These are phyloP conservation scores for Zonotrichia leucophrys DNA, from an alignment of 2,113 vertebrate genomes.

Conservation along the genomic window DNA sequence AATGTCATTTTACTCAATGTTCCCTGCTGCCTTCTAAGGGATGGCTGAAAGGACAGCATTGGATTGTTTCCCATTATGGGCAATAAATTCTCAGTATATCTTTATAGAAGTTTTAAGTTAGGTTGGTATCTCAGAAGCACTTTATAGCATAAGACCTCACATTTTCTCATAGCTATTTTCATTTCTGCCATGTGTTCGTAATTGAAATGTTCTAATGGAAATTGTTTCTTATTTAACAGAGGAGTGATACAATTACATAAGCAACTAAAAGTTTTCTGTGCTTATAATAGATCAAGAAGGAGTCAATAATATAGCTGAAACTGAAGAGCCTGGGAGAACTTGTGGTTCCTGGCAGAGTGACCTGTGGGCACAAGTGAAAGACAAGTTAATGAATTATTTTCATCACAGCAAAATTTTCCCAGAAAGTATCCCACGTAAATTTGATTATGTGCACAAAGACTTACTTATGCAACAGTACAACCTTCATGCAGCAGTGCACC, in stretches of 20 bases:
- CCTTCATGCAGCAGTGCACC: slow-evolving; percentile 77
- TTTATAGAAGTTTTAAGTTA: neutral
- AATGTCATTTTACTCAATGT: neutral
- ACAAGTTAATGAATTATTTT: slow-evolving; percentile 74
- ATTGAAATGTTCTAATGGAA: neutral
- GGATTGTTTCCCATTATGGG: neutral
- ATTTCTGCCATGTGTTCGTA: neutral
- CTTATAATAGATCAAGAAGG: slow-evolving; percentile 20
- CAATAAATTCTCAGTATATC: neutral
- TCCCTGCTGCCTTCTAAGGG: neutral
- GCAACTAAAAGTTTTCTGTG: slow-evolving; percentile 11
- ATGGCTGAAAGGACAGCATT: neutral
- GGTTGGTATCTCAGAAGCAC: neutral
- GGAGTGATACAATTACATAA: neutral
- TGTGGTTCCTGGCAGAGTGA: slow-evolving; percentile 80
- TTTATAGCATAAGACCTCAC: neutral
- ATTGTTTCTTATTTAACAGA: neutral
- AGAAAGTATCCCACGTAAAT: slow-evolving; percentile 83
- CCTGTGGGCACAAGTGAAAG: slow-evolving; percentile 75
- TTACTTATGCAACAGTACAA: slow-evolving; percentile 78
- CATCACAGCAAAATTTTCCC: slow-evolving; percentile 70
- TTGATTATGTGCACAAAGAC: slow-evolving; percentile 73
- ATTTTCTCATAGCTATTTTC: neutral
- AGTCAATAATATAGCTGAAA: neutral
- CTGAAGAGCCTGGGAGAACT: neutral